Base-by-base conservation (phyloP, 2,113 vertebrate species). In the Zosterops lateralis region DNA sequence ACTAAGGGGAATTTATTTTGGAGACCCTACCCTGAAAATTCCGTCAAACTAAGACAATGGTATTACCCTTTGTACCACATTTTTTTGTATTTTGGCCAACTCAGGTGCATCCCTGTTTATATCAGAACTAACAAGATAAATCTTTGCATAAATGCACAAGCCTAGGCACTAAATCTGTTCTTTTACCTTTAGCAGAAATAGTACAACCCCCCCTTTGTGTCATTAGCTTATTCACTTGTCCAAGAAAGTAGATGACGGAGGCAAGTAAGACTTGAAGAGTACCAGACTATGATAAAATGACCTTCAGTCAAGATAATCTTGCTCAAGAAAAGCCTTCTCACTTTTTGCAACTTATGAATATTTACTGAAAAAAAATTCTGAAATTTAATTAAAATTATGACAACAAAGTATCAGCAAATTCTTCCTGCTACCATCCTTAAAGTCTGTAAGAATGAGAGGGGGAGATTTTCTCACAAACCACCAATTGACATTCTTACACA, bases 1-100 rank as follows among this genome's bases (percentile, higher is more conserved):
- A 50, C 31, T 42, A 44, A 34, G 26, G 21, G 36, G 25, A 85
- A 60, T 17, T 67, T 36, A 31, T 32, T 51, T 67, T 0, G 0
- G 31, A 67, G 17, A 51, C 17, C 10, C 21, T 22, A 31, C 9
- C 10, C 11, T 0, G 0, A 36, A 44, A 58, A 51, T 17, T 17
- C 14, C 21, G 14, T 21, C 26, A 44, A 58, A 44, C 31, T 14
- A 70, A 36, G 15, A 40, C n/a, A 38, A 22, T 8, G n/a, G 26
- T 13, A 16, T 31, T 65, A 73, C 14, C 22, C 19, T 38, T 5
- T 22, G 8, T 21, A 28, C 51, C 54, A 45, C 3, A 4, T 54
- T 70, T 76, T 45, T 38, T 44, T 3, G 20, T 81, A 34, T 31
- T 76, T 83, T 61, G n/a, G 48, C 20, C 61, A 78, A 25, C 6